Percentiles rank a stretch among this genome's conserved stretches.
phyloP scores from a whole-genome alignment of 2,797 vertebrate species.

The Taenioides sp. region DNA sequence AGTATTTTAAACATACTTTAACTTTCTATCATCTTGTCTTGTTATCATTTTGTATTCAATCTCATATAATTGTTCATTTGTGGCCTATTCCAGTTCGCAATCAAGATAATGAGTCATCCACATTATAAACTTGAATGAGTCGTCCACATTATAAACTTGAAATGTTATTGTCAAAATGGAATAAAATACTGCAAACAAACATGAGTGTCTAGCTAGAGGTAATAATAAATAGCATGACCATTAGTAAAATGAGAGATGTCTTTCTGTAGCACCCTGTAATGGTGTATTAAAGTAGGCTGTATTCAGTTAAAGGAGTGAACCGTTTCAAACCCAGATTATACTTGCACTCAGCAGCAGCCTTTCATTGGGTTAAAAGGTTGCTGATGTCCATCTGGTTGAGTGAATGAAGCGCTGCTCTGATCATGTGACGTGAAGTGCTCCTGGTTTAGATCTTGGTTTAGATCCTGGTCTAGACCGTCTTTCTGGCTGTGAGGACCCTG shows the following conservation, averaged over 20 bases:
- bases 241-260: constrained; percentile 4
- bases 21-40: not conserved
- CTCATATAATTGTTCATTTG: not conserved
- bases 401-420: constrained; percentile 56
- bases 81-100: not conserved
- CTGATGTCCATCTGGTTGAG: constrained; percentile 56
- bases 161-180: not conserved
- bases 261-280: constrained; percentile 55
- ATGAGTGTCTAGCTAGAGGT: not conserved
- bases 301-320: constrained; percentile 19
- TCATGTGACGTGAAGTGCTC: constrained; percentile 30
- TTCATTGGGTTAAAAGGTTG: constrained; percentile 28
- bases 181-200: not conserved
- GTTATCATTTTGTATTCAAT: not conserved
- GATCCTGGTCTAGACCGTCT: constrained; percentile 84
- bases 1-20: not conserved
- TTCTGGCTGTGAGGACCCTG: constrained; percentile 93
- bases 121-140: not conserved
- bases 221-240: not conserved
- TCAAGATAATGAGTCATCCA: not conserved
- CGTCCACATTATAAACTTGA: not conserved
- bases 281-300: constrained; percentile 21
- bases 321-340: constrained; percentile 28
- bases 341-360: constrained; percentile 12
- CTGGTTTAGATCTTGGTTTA: constrained; percentile 56